A percentile compares a stretch with the other conserved stretches of the same genome.
phyloP scores from a whole-genome alignment of 2,113 vertebrate genomes.

The Cyprichromis sp. region DNA sequence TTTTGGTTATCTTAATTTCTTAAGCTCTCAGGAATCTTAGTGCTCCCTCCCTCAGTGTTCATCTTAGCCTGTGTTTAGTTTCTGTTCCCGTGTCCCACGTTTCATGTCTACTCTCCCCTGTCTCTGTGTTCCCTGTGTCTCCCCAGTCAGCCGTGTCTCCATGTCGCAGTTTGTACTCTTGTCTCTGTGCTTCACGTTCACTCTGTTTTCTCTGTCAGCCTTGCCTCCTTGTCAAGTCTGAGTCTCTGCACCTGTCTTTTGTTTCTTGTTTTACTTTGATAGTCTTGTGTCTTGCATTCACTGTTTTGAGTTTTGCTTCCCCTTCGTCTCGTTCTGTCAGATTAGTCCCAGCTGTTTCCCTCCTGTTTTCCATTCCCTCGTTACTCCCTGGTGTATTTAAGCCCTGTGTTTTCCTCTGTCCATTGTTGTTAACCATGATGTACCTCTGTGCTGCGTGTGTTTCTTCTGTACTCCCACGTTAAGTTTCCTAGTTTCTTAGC shows the following conservation, averaged over 20 bases:
- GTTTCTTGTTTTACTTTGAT: background rate
- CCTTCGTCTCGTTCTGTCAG: background rate
- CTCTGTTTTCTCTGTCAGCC: background rate
- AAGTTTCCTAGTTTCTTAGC: background rate
- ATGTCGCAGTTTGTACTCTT: background rate
- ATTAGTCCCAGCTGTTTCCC: background rate
- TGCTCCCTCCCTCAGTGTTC: background rate
- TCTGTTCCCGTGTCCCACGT: background rate
- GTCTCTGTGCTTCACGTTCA: background rate
- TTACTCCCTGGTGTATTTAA: background rate
- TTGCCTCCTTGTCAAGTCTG: background rate
- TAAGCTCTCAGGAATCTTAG: background rate
- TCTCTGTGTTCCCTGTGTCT: accelerated
- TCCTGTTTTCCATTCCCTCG: background rate
- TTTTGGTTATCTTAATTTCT: background rate
- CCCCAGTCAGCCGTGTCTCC: background rate
- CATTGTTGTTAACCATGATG: background rate
- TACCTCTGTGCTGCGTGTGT: background rate
- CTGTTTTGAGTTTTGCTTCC: background rate
- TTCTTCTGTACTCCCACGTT: accelerated
- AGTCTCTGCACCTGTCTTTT: background rate
- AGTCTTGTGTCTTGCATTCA: background rate
- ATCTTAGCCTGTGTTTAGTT: background rate
- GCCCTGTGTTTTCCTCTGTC: background rate
- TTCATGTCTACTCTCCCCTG: background rate